phyloP scores from a whole-genome alignment of 2,797 vertebrate genomes.

The Buceros bicornis region DNA sequence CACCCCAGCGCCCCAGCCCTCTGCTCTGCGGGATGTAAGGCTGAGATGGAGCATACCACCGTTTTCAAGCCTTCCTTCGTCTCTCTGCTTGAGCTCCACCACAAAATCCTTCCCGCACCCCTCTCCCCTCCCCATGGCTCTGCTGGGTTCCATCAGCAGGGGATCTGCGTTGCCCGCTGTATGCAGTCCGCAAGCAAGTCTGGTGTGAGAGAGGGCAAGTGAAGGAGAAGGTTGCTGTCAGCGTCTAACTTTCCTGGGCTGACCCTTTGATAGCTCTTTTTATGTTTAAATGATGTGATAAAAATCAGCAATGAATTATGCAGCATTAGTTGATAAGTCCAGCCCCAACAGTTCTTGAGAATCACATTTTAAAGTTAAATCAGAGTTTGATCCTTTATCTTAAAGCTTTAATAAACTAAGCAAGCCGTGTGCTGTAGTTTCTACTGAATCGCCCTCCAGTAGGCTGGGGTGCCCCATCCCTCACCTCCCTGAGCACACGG shows the following conservation, averaged over 20 bases:
- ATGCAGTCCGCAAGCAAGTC: background rate
- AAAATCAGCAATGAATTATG: constrained; percentile 62
- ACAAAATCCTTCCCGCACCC: fast-evolving
- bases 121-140: background rate
- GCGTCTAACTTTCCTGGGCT: background rate
- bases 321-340: constrained; percentile 20
- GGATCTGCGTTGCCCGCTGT: background rate
- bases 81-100: background rate
- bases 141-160: background rate
- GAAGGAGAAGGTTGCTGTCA: constrained; percentile 4
- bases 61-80: background rate
- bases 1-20: background rate
- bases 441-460: background rate
- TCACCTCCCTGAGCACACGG: background rate
- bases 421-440: background rate
- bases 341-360: constrained; percentile 15
- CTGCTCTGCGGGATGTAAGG: background rate
- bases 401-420: constrained; percentile 29
- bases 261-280: constrained; percentile 4
- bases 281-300: constrained; percentile 49
- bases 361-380: constrained; percentile 43
- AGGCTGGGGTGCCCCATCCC: background rate
- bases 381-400: constrained; percentile 23
- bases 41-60: background rate
- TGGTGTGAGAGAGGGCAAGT: background rate